These are phyloP conservation scores for Anguilla rostrata DNA, from an alignment of 2,113 vertebrate genomes.

Conservation along the genomic window DNA sequence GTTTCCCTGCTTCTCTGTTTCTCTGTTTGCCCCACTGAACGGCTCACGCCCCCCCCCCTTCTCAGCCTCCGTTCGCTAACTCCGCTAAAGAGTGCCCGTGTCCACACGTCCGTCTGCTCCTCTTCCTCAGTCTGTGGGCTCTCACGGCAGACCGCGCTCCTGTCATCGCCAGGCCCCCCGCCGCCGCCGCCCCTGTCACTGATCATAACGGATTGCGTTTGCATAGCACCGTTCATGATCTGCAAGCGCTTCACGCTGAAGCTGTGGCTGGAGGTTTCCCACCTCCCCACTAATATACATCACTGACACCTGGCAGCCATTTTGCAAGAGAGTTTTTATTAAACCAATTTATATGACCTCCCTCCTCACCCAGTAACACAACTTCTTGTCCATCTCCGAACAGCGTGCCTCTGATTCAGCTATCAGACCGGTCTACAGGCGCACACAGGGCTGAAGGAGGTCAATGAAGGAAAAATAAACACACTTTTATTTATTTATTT, in stretches of 20 bases:
- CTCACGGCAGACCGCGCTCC: neutral
- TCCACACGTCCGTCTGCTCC: neutral
- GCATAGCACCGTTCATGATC: neutral
- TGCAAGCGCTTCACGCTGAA: neutral
- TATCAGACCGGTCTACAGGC: neutral
- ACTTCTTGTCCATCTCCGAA: neutral
- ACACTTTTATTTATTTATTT: neutral
- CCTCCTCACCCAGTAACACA: neutral
- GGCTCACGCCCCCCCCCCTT: neutral
- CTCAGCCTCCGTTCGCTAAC: neutral
- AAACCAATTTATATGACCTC: too few species aligned
- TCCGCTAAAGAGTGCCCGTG: neutral
- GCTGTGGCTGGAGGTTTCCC: too few species aligned
- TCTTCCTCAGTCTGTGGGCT: too few species aligned
- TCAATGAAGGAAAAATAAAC: neutral
- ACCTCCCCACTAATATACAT: neutral
- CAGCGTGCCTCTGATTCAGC: neutral
- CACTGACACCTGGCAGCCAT: neutral
- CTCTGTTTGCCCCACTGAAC: neutral
- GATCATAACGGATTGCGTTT: neutral
- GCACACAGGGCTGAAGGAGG: neutral
- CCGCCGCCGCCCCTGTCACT: neutral
- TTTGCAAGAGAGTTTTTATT: neutral
- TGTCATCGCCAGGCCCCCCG: neutral
- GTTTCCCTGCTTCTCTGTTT: neutral